These are phyloP conservation scores for Aethes cnicana DNA, from an alignment of 2,888 invertebrate genomes.

Conservation along the genomic window DNA sequence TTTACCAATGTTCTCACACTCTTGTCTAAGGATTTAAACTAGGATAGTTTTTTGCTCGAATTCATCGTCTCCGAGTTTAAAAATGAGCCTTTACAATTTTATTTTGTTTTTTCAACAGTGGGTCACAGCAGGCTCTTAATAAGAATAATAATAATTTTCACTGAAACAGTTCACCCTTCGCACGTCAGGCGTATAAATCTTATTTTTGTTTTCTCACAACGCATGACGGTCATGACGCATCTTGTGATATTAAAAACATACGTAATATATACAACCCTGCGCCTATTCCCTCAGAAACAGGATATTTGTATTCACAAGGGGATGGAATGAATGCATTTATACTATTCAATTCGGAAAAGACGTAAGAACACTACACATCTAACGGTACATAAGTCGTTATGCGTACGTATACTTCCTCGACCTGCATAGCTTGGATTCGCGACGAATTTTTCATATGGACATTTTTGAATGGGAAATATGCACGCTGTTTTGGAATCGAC, in stretches of 20 bases:
- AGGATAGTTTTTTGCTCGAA: too few relatives aligned
- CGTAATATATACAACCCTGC: conserved; percentile 44
- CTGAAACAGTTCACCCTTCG: background rate
- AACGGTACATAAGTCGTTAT: background rate
- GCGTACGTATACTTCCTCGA: conserved; percentile 37
- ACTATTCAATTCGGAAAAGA: background rate
- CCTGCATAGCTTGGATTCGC: conserved; percentile 42
- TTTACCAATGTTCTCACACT: too few relatives aligned
- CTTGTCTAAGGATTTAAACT: too few relatives aligned
- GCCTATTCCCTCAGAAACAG: conserved; percentile 43
- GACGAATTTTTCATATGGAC: conserved; percentile 38
- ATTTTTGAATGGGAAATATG: conserved; percentile 41
- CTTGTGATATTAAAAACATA: conserved; percentile 53
- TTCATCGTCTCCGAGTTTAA: too few relatives aligned
- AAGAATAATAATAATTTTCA: too few relatives aligned
- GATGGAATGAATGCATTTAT: conserved; percentile 39
- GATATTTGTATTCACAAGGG: conserved; percentile 53
- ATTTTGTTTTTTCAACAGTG: too few relatives aligned
- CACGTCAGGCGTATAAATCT: conserved; percentile 31
- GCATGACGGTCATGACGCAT: conserved; percentile 45
- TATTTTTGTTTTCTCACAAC: conserved; percentile 43
- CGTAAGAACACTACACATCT: background rate
- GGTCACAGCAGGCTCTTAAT: too few relatives aligned
- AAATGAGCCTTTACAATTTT: too few relatives aligned
- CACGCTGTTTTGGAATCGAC: conserved; percentile 38